A percentile compares a stretch with the other conserved stretches of the same genome.
phyloP scores from a whole-genome alignment of 30 jellyfish, hydroid and myxozoan genomes.

The Aurelia coerulea region DNA sequence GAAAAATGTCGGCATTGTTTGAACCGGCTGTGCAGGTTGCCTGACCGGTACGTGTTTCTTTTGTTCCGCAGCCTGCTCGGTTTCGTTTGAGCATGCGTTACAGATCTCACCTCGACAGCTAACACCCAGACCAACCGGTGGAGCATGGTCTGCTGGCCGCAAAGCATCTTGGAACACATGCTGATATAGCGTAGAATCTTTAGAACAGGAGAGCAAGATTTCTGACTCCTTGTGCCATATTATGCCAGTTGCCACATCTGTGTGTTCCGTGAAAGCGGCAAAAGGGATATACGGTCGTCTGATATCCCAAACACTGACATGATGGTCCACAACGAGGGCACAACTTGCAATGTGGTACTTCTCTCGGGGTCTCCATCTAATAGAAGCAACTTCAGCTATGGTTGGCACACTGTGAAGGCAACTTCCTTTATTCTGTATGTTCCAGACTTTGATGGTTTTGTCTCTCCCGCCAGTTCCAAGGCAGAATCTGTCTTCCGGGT shows the following conservation, averaged over 20 bases:
- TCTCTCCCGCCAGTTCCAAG: conserved; percentile 99
- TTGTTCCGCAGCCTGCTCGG: conserved; percentile 39
- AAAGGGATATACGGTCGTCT: conserved; percentile 95
- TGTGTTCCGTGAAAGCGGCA: conserved; percentile 93
- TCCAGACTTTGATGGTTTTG: conserved; percentile 92
- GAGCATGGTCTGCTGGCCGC: conserved; percentile 97
- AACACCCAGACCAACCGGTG: conserved; percentile 95
- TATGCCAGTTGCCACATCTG: conserved; percentile 91
- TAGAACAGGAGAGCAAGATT: conserved; percentile 81
- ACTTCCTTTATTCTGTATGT: conserved; percentile 70
- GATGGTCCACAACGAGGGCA: conserved; percentile 90
- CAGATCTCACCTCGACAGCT: conserved; percentile 90
- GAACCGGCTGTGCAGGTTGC: conserved; percentile 39
- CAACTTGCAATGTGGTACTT: conserved; percentile 94
- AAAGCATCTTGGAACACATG: conserved; percentile 90
- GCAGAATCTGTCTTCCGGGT: conserved; percentile 92
- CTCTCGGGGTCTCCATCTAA: conserved; percentile 96
- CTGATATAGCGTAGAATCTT: conserved; percentile 77
- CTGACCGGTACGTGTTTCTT: conserved; percentile 17
- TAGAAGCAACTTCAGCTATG: conserved; percentile 94
- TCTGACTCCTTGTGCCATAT: conserved; percentile 97
- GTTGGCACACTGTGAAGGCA: conserved; percentile 85
- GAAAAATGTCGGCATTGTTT: conserved; percentile 72
- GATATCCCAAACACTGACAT: conserved; percentile 95
- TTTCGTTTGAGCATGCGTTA: conserved; percentile 70